Base-by-base conservation (phyloP, 1,140 invertebrate species). In the Drosophila guanche region DNA sequence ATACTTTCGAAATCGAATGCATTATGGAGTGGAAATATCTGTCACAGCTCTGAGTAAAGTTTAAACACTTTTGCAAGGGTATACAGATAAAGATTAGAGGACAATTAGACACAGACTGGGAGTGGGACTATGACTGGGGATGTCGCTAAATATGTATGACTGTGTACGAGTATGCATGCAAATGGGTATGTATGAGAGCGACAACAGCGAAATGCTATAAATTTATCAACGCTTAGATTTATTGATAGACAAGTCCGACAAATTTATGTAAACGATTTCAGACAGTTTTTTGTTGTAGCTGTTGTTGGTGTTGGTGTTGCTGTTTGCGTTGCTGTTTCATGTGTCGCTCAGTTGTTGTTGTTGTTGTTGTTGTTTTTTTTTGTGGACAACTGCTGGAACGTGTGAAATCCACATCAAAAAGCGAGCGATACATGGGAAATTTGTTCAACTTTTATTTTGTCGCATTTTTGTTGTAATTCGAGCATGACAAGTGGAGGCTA, bases 261-360 rank as follows among this genome's bases (percentile, higher is more conserved):
- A 80, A 84, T 84, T 84, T 76, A 76, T 86, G 67, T 80, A 80
- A 86, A 80, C 59, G 46, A 43, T 84, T 62, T 62, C 42, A 76
- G 80, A 85, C 76, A 59, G 42, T 42, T 14, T 29, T 25, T 42
- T 60, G 23, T 25, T 10, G 41, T 41, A 16, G 25, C 16, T 33
- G n/a, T 40, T 10, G 41, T 47, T 47, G 48, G 14, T 40, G 47
- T 68, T 27, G 33, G 6, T n/a, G 51, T 41, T 37, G 33, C 25
- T 23, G 14, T 40, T 14, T 54, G 46, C 46, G n/a, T 68, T 27
- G 29, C 8, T 60, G 25, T 27, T 53, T 45, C 25, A 29, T 14
- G 20, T 57, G 59, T 14, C 20, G 20, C 40, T 20, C 16, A 1
- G 16, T 20, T 20, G 42, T 12, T 6, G 5, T 72, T 20, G 16